Conservation (phyloP, 1,140 invertebrate genomes). For the Pseudomyrmex dendroicus region DNA sequence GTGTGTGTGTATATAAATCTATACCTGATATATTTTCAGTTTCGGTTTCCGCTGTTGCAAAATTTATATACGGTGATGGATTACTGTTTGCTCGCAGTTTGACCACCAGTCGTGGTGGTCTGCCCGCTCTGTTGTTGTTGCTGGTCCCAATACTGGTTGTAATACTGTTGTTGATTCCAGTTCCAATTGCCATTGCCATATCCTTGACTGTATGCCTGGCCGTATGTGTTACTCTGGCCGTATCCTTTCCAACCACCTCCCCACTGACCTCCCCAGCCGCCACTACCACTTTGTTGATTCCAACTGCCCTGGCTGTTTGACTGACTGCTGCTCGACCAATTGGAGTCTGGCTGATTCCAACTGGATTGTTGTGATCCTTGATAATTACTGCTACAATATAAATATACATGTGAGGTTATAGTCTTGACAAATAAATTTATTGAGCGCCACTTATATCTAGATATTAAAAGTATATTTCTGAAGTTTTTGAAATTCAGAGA, state of each 20-base stretch:
- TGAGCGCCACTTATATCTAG: not conserved
- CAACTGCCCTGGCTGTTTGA: slow-evolving; percentile 69
- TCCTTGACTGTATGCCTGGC: slow-evolving; percentile 74
- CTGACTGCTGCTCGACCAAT: slow-evolving; percentile 54
- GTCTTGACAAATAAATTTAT: not conserved
- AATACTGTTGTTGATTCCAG: slow-evolving; percentile 84
- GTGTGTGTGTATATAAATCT: slow-evolving; percentile 33
- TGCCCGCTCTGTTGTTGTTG: slow-evolving; percentile 79
- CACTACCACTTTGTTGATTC: slow-evolving; percentile 66
- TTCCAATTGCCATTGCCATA: slow-evolving; percentile 84
- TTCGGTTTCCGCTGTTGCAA: slow-evolving; percentile 77
- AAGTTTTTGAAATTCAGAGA: no score
- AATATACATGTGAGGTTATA: not conserved
- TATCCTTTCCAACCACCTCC: slow-evolving; percentile 82
- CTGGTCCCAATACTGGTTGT: slow-evolving; percentile 84
- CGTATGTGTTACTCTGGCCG: slow-evolving; percentile 76
- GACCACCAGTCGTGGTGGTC: slow-evolving; percentile 76
- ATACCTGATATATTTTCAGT: slow-evolving; percentile 76
- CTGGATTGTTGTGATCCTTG: slow-evolving; percentile 73
- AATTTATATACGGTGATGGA: slow-evolving; percentile 69
- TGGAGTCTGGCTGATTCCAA: slow-evolving; percentile 61
- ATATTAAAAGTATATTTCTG: not conserved
- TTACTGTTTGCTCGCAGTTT: slow-evolving; percentile 83
- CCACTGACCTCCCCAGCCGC: slow-evolving; percentile 14
- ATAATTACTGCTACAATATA: slow-evolving; percentile 69